Base-by-base conservation (phyloP, 2,797 vertebrate species). In the Choloepus didactylus region DNA sequence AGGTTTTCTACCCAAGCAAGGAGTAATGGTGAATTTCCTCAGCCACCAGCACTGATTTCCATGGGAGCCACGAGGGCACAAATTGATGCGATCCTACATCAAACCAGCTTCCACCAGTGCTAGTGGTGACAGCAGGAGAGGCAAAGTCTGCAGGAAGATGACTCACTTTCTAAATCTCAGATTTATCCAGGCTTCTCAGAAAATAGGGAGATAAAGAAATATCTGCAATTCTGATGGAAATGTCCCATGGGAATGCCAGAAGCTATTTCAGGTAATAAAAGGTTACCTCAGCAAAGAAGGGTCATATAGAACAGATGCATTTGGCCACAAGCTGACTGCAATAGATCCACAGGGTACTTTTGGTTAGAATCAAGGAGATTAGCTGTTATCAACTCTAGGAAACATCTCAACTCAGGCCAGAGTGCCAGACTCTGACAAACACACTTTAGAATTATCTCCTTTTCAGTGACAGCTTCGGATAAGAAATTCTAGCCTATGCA, bases 141-240 rank as follows among this genome's bases (percentile, higher is more conserved):
- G 64, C 44, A 90, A 35, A 85, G 31, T 21, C 79, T 73, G n/a
- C 44, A 73, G 75, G 62, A 84, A 77, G 56, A 88, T 62, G 64
- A 79, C 6, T 94, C 86, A 76, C 38, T 96, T 85, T 76, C 75
- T 92, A 51, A 92, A 70, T 72, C 76, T 90, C 81, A 70, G 41
- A 87, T 87, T 49, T 51, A 75, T 51, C 38, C 49, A 85, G 81
- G 2, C 46, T 84, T 27, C 80, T 66, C 1, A 11, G 77, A 62
- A 95, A 93, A 87, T 16, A 25, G 16, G 49, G 56, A 95, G 21
- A 95, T 94, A 67, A 80, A 93, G 70, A 87, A 93, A 76, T 90
- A 94, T 41, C 46, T 84, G 66, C 81, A 87, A 4, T 35, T 80
- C 35, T 21, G 35, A 18, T 67, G 73, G 0, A 4, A 25, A 87